Percentiles rank a stretch among this genome's conserved stretches.
Conservation (phyloP, 2,113 vertebrate genomes). For the Felis catus region F.catus_Fca126_mat1.0 CM031423.1:67657001-67657500, state of each 20-base stretch:
- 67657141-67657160: neutral
- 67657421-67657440: no score
- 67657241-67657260: neutral
- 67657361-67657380: neutral
- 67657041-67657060: neutral
- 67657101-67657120: neutral
- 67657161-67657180: neutral
- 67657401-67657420: neutral
- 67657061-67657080: neutral
- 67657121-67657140: neutral
- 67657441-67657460: neutral
- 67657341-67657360: neutral
- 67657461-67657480: neutral
- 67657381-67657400: no score
- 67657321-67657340: neutral
- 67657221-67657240: neutral
- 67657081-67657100: neutral
- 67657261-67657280: neutral
- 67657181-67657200: neutral
- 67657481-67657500: fast-evolving
- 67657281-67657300: neutral
- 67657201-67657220: neutral
- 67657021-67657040: neutral
- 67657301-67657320: neutral
- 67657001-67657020: neutral